Percentiles rank a stretch among this genome's conserved stretches.
phyloP scores from a whole-genome alignment of 2,888 invertebrate genomes.

The Lithodes maja region DNA sequence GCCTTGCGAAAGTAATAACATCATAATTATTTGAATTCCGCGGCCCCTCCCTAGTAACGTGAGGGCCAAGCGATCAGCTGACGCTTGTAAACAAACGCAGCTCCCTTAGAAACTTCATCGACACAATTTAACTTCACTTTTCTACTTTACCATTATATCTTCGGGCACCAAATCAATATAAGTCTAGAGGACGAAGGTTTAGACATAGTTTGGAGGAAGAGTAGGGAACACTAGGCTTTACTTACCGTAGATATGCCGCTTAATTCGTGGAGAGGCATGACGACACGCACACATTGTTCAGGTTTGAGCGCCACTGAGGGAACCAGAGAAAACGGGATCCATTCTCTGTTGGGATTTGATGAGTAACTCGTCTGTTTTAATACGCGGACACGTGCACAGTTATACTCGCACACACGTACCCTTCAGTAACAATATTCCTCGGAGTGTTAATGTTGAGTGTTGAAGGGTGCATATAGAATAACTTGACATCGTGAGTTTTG shows the following conservation, averaged over 20 bases:
- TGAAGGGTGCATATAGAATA: too few species aligned
- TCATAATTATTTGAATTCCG: background rate
- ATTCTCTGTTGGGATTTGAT: background rate
- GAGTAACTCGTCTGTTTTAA: background rate
- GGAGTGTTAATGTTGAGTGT: too few species aligned
- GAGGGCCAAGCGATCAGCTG: constrained; percentile 21
- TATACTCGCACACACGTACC: too few species aligned
- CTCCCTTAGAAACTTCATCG: background rate
- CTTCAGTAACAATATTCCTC: too few species aligned
- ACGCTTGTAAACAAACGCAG: constrained; percentile 3
- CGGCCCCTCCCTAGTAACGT: background rate
- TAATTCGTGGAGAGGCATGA: constrained; percentile 32
- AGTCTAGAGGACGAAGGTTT: background rate
- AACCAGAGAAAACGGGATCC: background rate
- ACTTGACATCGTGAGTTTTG: too few species aligned
- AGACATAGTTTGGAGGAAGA: background rate
- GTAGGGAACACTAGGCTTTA: background rate
- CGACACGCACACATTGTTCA: constrained; percentile 40
- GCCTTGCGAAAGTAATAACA: too few species aligned
- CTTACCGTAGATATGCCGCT: constrained; percentile 21
- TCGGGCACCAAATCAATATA: background rate
- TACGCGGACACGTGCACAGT: too few species aligned
- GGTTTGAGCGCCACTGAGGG: constrained; percentile 36
- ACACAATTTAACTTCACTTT: background rate
- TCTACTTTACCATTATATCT: too few species aligned